Percentiles rank a stretch among this genome's conserved stretches.
phyloP scores from a whole-genome alignment of 2,797 vertebrate genomes.

The Cygnus olor region DNA sequence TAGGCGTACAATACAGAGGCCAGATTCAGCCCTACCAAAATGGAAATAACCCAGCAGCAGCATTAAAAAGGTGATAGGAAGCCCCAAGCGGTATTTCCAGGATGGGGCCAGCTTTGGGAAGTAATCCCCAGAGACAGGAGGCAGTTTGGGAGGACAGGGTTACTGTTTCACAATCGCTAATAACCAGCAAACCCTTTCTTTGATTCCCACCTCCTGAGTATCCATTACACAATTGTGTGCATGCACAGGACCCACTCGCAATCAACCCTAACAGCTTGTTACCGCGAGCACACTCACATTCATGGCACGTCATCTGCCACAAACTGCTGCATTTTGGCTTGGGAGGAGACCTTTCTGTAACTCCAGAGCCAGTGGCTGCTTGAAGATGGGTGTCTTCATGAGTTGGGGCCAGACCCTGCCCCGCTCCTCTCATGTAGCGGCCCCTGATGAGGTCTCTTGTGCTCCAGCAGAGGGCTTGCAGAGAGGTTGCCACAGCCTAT shows the following conservation, averaged over 20 bases:
- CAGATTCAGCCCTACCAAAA: not conserved
- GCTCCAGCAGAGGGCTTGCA: not conserved
- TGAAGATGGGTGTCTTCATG: not conserved
- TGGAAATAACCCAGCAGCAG: not conserved
- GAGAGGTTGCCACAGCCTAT: not conserved
- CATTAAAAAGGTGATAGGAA: not conserved
- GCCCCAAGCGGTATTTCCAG: not conserved
- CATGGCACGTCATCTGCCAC: not conserved
- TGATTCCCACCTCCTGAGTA: fast-evolving
- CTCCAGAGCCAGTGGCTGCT: not conserved
- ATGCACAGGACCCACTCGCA: not conserved
- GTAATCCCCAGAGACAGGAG: not conserved
- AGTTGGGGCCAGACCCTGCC: not conserved
- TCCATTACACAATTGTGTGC: fast-evolving
- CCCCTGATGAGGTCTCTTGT: not conserved
- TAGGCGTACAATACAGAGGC: too few relatives aligned
- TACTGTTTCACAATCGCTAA: not conserved
- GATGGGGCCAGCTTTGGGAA: not conserved
- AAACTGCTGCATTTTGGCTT: not conserved
- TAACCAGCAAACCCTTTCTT: not conserved
- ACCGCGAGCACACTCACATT: not conserved
- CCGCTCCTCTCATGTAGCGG: not conserved
- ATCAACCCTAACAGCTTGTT: not conserved
- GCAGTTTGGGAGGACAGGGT: not conserved
- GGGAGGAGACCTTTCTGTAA: not conserved